phyloP scores from a whole-genome alignment of 2,797 vertebrate genomes.

The Melanotaenia parkinsoni region DNA sequence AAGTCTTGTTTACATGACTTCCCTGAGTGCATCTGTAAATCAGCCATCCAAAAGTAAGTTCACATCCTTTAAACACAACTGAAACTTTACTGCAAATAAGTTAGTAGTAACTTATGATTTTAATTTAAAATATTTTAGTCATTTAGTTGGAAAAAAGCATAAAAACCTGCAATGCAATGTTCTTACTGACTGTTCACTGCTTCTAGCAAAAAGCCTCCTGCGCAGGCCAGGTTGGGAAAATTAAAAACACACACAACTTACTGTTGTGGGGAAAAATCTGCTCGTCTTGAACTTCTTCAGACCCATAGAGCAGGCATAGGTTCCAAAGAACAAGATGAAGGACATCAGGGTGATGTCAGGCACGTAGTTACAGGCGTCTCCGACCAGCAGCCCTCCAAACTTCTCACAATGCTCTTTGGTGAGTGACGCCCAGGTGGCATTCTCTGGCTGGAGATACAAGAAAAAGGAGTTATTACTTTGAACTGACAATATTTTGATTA shows the following conservation, averaged over 20 bases:
- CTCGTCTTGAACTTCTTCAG: slow-evolving; percentile 98
- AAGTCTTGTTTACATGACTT: neutral
- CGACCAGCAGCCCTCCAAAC: slow-evolving; percentile 85
- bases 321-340: slow-evolving; percentile 96
- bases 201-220: too few species aligned
- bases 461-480: slow-evolving; percentile 2
- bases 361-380: slow-evolving; percentile 87
- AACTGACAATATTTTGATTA: neutral
- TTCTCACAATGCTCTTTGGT: slow-evolving; percentile 84
- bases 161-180: neutral
- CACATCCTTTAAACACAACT: neutral
- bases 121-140: neutral
- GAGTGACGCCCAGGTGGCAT: slow-evolving; percentile 88
- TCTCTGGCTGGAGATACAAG: slow-evolving; percentile 70
- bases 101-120: neutral
- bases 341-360: slow-evolving; percentile 98
- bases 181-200: too few species aligned
- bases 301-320: slow-evolving; percentile 95
- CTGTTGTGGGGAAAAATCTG: slow-evolving; percentile 95
- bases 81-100: neutral
- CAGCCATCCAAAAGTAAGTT: neutral
- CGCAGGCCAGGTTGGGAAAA: neutral
- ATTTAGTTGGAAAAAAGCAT: neutral
- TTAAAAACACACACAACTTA: slow-evolving; percentile 71
- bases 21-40: neutral